Evolutionary conservation across 2,888 invertebrate genomes (phyloP), one percentile per base, ranked within the genome.

Genomic region (Neoitamus cyanurus): DNA sequence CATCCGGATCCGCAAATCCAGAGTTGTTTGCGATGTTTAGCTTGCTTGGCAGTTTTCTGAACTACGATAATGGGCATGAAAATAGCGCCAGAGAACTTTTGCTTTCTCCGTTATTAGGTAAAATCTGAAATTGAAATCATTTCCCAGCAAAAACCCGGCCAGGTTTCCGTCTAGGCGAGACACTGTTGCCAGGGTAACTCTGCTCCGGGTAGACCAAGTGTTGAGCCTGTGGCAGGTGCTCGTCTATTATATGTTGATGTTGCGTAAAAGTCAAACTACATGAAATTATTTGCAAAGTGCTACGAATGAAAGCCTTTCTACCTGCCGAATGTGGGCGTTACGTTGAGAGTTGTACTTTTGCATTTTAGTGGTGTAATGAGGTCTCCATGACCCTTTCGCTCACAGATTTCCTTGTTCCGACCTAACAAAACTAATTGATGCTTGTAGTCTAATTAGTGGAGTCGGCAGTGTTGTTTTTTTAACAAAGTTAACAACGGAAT

Each of bases 11-110:
- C 42, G 4, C 42, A 42, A 6, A 42, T 42, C 73, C 20, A 73
- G 15, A 36, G 36, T 37, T 36, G 73, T 34, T 34, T 58, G 34
- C 4, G 36, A 73, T 70, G 9, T n/a, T 58, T 20, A 73, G 73
- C 37, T 73, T 34, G 36, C 36, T 37, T 34, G 73, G 73, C 73
- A 73, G 36, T 77, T 77, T 77, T 46, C 20, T 37, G 77, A 77
- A 42, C 42, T 77, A 30, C 77, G 77, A 77, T 46, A 46, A 77
- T 77, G 42, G 77, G 30, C 28, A 77, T 77, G 77, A 77, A 77
- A 46, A 46, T 77, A 77, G 77, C 77, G 77, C 77, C 77, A 77
- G 28, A 77, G n/a, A 77, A 77, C 25, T 77, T 77, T 77, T 37
- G 20, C 20, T 20, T 20, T 34, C 34, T 36, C 34, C 31, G 15